A percentile compares a stretch with the other conserved stretches of the same genome.
These are phyloP conservation scores for Pseudococcus viburni DNA, from an alignment of 2,888 invertebrate species.

Conservation along the genomic window DNA sequence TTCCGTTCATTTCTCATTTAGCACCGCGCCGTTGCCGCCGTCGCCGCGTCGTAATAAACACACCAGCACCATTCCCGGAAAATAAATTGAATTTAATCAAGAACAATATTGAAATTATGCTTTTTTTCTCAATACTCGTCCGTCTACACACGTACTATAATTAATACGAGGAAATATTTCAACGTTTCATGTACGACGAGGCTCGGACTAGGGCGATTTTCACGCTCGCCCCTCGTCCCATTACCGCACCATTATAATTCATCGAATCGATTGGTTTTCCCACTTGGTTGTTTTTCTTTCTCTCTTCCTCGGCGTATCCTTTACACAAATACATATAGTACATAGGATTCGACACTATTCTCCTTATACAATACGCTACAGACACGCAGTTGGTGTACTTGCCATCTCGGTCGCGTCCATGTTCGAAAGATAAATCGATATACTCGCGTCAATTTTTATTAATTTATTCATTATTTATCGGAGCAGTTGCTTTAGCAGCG, in stretches of 20 bases:
- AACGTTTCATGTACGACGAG: neutral
- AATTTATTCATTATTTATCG: slow-evolving; percentile 59
- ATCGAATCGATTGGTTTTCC: slow-evolving; percentile 48
- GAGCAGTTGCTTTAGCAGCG: slow-evolving; percentile 20
- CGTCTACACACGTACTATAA: neutral
- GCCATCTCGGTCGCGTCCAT: neutral
- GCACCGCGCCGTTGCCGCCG: neutral
- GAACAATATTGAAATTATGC: slow-evolving; percentile 46
- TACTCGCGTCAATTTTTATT: slow-evolving; percentile 52
- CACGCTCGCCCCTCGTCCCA: neutral
- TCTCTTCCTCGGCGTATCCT: neutral
- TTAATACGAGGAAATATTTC: slow-evolving; percentile 9
- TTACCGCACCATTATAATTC: slow-evolving; percentile 20
- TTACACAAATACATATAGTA: neutral
- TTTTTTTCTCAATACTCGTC: neutral
- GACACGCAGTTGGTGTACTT: neutral
- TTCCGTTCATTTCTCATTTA: slow-evolving; percentile 36
- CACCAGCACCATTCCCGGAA: neutral
- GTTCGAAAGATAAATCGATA: slow-evolving; percentile 40
- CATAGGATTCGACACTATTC: too few species aligned
- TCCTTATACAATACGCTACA: neutral
- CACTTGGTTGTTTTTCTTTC: neutral
- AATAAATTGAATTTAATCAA: slow-evolving; percentile 49
- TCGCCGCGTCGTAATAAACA: neutral
- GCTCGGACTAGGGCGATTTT: slow-evolving; percentile 18